Percentiles rank a stretch among this genome's conserved stretches.
These are phyloP conservation scores for Nipponia nippon DNA, from an alignment of 2,113 vertebrate species.

Conservation along the genomic window DNA sequence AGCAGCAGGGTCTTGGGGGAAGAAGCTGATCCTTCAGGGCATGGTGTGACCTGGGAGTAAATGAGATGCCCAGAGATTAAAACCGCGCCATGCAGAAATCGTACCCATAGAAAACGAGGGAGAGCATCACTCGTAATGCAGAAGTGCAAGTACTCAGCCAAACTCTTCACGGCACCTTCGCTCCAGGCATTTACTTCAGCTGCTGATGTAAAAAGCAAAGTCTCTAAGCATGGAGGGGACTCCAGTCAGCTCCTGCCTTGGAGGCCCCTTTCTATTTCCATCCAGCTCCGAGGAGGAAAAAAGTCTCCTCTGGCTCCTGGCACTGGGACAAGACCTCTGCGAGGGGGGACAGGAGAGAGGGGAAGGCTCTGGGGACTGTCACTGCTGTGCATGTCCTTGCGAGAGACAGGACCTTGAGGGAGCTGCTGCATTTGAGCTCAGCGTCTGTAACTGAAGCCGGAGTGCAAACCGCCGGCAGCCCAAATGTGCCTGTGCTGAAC, in stretches of 20 bases:
- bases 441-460: rapidly evolving
- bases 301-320: background rate
- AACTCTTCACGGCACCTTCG: rapidly evolving
- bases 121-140: rapidly evolving
- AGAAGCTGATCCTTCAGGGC: background rate
- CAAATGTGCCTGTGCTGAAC: background rate
- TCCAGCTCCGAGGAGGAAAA: background rate
- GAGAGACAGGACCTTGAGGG: background rate
- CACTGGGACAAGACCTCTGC: background rate
- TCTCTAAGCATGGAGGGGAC: background rate
- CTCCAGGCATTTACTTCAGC: background rate
- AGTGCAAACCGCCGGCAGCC: background rate
- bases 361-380: background rate
- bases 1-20: background rate
- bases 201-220: background rate
- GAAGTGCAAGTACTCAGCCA: background rate
- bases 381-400: background rate
- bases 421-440: background rate
- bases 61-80: background rate
- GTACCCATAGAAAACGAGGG: background rate
- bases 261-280: background rate
- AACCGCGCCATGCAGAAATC: background rate
- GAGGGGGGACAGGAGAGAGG: background rate
- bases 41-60: background rate
- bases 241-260: background rate